Percentiles rank a stretch among this genome's conserved stretches.
These are phyloP conservation scores for Henicopernis longicauda DNA, from an alignment of 2,113 vertebrate species.

Conservation along the genomic window DNA sequence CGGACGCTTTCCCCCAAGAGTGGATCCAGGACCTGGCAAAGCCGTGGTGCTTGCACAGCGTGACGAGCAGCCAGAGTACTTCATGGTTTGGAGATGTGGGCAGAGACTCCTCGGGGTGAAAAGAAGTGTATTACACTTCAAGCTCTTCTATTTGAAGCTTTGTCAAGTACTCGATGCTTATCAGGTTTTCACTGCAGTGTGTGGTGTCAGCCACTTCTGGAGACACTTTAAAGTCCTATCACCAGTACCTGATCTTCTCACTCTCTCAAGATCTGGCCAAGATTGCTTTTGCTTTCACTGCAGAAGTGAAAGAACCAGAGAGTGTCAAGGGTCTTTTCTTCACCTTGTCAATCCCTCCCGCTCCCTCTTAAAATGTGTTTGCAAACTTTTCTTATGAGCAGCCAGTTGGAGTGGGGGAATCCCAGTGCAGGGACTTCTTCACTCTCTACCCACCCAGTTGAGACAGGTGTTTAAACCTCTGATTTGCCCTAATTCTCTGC, in stretches of 20 bases:
- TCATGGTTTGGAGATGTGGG: neutral
- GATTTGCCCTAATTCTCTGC: neutral
- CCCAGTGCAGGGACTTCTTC: neutral
- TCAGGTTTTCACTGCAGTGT: neutral
- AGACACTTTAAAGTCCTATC: neutral
- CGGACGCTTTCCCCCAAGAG: rapidly evolving
- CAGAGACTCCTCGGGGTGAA: neutral
- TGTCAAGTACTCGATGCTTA: neutral
- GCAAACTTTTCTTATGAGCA: neutral
- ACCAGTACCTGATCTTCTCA: neutral
- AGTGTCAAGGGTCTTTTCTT: neutral
- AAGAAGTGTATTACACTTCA: neutral
- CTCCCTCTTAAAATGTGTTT: neutral
- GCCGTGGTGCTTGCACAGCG: neutral
- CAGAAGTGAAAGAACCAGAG: neutral
- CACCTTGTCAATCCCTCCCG: neutral
- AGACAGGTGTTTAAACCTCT: neutral
- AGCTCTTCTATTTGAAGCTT: neutral
- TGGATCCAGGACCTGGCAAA: neutral
- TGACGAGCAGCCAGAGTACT: neutral
- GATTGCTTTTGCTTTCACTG: neutral
- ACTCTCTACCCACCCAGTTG: neutral
- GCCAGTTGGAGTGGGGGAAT: neutral
- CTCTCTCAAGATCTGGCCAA: neutral
- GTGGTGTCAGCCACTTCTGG: neutral